A percentile compares a stretch with the other conserved stretches of the same genome.
These are phyloP conservation scores for Pungitius pungitius DNA, from an alignment of 2,113 vertebrate species.

Conservation along the genomic window DNA sequence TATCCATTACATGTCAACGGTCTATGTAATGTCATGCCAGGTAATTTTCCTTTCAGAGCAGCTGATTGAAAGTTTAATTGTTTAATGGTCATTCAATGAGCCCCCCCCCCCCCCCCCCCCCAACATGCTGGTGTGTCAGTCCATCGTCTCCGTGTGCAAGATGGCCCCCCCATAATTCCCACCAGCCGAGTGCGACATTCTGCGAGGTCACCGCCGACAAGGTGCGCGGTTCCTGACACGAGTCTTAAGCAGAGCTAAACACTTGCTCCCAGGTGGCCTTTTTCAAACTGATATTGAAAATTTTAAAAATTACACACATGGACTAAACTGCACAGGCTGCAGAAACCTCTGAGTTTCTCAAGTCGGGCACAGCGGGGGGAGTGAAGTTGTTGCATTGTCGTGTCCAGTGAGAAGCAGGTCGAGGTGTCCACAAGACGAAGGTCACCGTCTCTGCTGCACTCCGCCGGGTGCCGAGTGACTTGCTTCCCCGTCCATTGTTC, in stretches of 20 bases:
- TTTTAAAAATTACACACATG: accelerated
- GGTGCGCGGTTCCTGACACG: slow-evolving; percentile 40
- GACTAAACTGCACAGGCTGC: background rate
- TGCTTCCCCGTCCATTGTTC: slow-evolving; percentile 39
- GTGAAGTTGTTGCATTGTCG: slow-evolving; percentile 29
- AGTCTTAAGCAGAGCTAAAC: slow-evolving; percentile 55
- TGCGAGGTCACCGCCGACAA: slow-evolving; percentile 70
- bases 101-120: no score
- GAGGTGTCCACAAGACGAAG: slow-evolving; percentile 45
- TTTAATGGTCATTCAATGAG: slow-evolving; percentile 65
- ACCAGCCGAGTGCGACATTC: slow-evolving; percentile 49
- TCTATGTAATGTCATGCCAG: slow-evolving; percentile 39
- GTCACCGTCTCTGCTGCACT: slow-evolving; percentile 37
- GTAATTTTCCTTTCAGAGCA: slow-evolving; percentile 62
- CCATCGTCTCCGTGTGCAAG: slow-evolving; percentile 26
- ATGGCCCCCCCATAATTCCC: slow-evolving; percentile 54
- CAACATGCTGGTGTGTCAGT: no score
- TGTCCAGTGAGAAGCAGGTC: slow-evolving; percentile 26
- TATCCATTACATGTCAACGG: slow-evolving; percentile 43
- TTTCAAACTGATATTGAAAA: no score
- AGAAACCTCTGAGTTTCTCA: slow-evolving; percentile 12
- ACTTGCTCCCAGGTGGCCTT: slow-evolving; percentile 34
- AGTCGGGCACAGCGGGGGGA: background rate
- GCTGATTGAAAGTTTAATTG: slow-evolving; percentile 66
- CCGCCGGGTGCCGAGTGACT: slow-evolving; percentile 42